phyloP scores from a whole-genome alignment of 2,113 vertebrate genomes.

The Pygoscelis antarcticus region DNA sequence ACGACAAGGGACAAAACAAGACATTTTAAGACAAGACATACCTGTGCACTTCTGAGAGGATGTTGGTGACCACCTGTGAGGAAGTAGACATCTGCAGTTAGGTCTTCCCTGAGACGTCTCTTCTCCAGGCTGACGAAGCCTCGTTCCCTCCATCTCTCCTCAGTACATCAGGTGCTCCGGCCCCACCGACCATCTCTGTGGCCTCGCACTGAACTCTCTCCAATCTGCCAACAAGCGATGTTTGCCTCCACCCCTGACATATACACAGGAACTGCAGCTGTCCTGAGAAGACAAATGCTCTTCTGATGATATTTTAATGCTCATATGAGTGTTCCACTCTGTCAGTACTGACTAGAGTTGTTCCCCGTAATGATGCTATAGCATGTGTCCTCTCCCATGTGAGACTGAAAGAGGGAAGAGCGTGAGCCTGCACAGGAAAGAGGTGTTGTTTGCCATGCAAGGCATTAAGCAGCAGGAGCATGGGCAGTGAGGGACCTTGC shows the following conservation, averaged over 20 bases:
- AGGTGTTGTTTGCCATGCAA: neutral
- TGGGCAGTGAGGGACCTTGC: neutral
- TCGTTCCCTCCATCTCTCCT: neutral
- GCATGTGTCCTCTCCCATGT: neutral
- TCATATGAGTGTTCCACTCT: neutral
- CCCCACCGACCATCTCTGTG: rapidly evolving
- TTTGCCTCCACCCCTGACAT: neutral
- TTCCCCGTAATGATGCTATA: rapidly evolving
- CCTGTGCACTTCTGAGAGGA: neutral
- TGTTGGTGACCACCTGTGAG: neutral
- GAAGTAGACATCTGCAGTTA: neutral
- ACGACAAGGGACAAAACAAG: neutral
- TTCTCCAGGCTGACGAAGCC: neutral
- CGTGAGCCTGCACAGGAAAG: rapidly evolving
- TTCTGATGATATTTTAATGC: neutral
- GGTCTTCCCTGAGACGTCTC: neutral
- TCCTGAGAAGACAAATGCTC: neutral
- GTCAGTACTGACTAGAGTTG: neutral
- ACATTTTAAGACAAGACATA: neutral
- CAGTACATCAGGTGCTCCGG: neutral
- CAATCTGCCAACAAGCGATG: neutral
- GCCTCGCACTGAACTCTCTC: neutral
- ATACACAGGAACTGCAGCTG: neutral
- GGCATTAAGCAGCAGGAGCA: rapidly evolving
- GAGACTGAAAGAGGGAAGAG: neutral